phyloP scores from a whole-genome alignment of 2,113 vertebrate genomes.

The Craseonycteris thonglongyai region DNA sequence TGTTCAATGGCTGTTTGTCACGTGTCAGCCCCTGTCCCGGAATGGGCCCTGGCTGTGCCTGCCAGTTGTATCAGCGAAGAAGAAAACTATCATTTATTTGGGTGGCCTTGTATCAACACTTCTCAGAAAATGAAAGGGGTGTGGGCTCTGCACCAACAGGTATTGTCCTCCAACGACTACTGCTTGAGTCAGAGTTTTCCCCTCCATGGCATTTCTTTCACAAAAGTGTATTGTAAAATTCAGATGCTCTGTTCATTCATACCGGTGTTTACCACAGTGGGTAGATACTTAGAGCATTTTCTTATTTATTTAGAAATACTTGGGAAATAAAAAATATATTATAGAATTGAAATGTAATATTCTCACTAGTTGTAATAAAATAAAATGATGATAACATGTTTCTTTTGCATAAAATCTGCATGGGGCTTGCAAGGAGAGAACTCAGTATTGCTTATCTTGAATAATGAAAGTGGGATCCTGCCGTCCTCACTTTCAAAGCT shows the following conservation, averaged over 20 bases:
- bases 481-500: neutral
- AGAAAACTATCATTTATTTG: neutral
- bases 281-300: neutral
- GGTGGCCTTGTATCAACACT: neutral
- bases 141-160: neutral
- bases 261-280: constrained; percentile 2
- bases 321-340: constrained; percentile 10
- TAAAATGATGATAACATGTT: neutral
- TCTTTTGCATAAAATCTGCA: constrained; percentile 4
- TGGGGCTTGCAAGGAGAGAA: neutral
- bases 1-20: neutral
- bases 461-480: neutral
- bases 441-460: neutral
- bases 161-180: neutral
- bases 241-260: constrained; percentile 7
- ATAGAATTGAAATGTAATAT: constrained; percentile 16
- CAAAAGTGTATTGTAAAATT: neutral
- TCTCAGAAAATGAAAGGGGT: neutral
- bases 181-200: neutral
- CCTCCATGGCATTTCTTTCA: neutral
- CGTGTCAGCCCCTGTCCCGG: accelerated
- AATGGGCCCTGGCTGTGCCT: neutral
- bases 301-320: constrained; percentile 34
- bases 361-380: neutral
- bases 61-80: neutral